Evolutionary conservation across 2,888 invertebrate species (phyloP).

Genomic region (Apamea monoglypha): DNA sequence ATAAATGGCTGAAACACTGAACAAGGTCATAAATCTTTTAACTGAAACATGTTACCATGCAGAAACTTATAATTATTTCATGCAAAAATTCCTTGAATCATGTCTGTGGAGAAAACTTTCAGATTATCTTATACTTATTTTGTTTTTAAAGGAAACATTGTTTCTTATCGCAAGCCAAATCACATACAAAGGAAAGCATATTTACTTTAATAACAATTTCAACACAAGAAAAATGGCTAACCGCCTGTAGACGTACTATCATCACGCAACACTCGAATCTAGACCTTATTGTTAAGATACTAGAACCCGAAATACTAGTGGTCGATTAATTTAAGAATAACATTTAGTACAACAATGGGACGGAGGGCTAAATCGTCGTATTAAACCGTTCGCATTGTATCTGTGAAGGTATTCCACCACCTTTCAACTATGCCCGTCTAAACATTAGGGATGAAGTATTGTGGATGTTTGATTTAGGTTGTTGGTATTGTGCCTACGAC

Average conservation of each 20-base stretch:
- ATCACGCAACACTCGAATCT: slow-evolving; percentile 21
- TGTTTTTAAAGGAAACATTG: not conserved
- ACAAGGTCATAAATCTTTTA: not conserved
- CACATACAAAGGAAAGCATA: slow-evolving; percentile 14
- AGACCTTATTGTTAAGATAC: slow-evolving; percentile 16
- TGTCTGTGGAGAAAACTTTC: not conserved
- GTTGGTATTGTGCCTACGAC: slow-evolving; percentile 38
- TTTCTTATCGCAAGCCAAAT: not conserved
- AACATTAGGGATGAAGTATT: slow-evolving; percentile 65
- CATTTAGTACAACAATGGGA: slow-evolving; percentile 71
- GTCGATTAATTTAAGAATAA: slow-evolving; percentile 65
- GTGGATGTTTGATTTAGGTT: not conserved
- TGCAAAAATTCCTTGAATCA: not conserved
- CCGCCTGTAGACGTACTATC: not conserved
- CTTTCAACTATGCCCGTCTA: slow-evolving; percentile 78
- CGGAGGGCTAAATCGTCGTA: slow-evolving; percentile 82
- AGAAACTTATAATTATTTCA: not conserved
- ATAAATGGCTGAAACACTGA: not conserved
- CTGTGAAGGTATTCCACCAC: slow-evolving; percentile 84
- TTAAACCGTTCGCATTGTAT: slow-evolving; percentile 83
- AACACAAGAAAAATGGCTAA: slow-evolving; percentile 25
- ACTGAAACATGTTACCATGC: not conserved
- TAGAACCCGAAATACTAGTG: slow-evolving; percentile 47
- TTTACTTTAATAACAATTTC: slow-evolving; percentile 24
- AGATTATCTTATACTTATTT: not conserved